Base-by-base conservation (phyloP, 1,140 invertebrate genomes). In the Drosophila mauritiana region DNA sequence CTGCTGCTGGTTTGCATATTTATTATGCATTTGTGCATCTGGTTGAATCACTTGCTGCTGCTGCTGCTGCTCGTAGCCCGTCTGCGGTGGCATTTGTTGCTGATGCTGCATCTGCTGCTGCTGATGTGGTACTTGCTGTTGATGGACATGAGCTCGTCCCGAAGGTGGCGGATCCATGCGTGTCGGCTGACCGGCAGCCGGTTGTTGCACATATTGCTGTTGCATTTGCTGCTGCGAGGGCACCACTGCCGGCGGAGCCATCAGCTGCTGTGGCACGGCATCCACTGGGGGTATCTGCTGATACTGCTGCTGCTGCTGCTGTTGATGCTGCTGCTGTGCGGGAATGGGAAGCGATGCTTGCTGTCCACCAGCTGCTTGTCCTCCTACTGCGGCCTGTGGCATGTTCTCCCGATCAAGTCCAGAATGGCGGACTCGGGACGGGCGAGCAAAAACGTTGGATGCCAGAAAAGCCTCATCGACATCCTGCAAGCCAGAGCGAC, bases 401-500 rank as follows among this genome's bases (percentile, higher is more conserved):
- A 67, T n/a, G n/a, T 22, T 42, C 1, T 49, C 73, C 36, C 51
- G 36, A 1, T 83, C 82, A 10, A 82, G n/a, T 8, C 89, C 78
- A 25, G 89, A 65, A 31, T 91, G 51, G 10, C 84, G 78, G 4
- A 89, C 11, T 27, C 82, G 73, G 10, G 75, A 6, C 0, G 89
- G 78, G 13, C 85, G 90, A 0, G 78, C 73, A 74, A 91, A 91
- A 3, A 80, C 51, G 65, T 91, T 91, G 1, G 68, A 27, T 0
- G 89, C 78, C 40, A 92, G 8, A 45, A 90, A 91, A 7, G 73
- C 63, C 2, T 91, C 91, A 43, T 91, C 88, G 1, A 92, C 91
- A 61, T 92, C 91, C 73, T 92, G 91, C 31, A 92, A 22, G 7
- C 91, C 91, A n/a, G 90, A 91, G 17, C 90, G 83, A 10, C 85